These are phyloP conservation scores for Octodon degus DNA, from an alignment of 2,113 vertebrate species.

Conservation along the genomic window DNA sequence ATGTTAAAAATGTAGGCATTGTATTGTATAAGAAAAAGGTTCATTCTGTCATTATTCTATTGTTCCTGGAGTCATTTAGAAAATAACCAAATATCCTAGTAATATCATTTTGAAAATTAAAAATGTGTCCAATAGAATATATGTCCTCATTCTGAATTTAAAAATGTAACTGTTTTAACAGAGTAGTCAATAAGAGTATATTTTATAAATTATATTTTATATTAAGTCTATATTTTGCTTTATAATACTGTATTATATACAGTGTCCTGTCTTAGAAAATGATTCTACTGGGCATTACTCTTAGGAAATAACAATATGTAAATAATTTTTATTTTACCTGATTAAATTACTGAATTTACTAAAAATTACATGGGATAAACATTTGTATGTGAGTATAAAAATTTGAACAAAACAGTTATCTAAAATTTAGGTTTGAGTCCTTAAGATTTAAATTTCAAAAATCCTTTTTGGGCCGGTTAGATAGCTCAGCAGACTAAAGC, in stretches of 20 bases:
- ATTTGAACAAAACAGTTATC: conserved; percentile 71
- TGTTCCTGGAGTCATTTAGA: conserved; percentile 63
- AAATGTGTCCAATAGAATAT: conserved; percentile 61
- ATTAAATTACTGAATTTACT: conserved; percentile 79
- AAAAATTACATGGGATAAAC: conserved; percentile 9
- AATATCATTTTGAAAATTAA: conserved; percentile 71
- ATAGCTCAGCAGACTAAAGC: too few relatives aligned
- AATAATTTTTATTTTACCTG: conserved; percentile 73
- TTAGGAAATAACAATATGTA: conserved; percentile 74
- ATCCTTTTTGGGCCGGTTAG: too few relatives aligned
- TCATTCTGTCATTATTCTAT: conserved; percentile 12
- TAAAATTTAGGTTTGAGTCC: not conserved
- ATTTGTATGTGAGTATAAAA: conserved; percentile 73
- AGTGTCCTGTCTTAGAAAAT: conserved; percentile 75
- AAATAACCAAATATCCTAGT: conserved; percentile 58
- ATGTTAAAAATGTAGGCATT: conserved; percentile 57
- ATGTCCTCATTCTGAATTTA: conserved; percentile 63
- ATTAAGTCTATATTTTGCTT: not conserved
- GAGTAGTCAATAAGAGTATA: conserved; percentile 54
- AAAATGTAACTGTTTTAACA: conserved; percentile 64
- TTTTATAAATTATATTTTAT: conserved; percentile 53
- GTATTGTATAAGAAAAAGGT: conserved; percentile 59
- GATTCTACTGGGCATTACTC: conserved; percentile 70
- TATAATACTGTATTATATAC: not conserved
- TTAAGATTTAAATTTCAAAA: not conserved